Conservation (phyloP, 2,888 invertebrate species). For the Escarpia spicata region DNA sequence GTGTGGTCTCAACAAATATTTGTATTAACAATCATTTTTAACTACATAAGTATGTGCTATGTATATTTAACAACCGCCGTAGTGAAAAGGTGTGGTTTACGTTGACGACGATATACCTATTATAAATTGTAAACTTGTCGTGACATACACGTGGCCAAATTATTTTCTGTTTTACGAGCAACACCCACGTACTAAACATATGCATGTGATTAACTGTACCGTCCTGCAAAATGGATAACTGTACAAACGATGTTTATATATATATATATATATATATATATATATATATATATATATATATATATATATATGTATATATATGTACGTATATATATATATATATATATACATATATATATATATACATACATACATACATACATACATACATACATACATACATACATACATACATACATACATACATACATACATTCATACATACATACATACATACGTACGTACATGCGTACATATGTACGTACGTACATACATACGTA, state of each 20-base stretch:
- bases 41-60: background rate
- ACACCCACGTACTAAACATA: no score
- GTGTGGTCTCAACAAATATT: slow-evolving; percentile 3
- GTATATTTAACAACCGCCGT: background rate
- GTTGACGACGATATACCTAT: background rate
- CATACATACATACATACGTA: no score
- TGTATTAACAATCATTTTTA: background rate
- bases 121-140: no score
- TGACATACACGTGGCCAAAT: no score
- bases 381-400: background rate
- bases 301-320: background rate
- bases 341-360: background rate
- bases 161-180: no score
- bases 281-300: background rate
- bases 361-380: background rate
- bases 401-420: background rate
- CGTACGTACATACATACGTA: no score
- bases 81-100: background rate
- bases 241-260: no score
- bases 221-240: no score
- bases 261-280: background rate
- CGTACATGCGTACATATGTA: no score
- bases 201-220: no score
- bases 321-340: background rate
- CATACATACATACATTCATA: no score